phyloP scores from a whole-genome alignment of 2,797 vertebrate species.

The Molossus alvarezi region DNA sequence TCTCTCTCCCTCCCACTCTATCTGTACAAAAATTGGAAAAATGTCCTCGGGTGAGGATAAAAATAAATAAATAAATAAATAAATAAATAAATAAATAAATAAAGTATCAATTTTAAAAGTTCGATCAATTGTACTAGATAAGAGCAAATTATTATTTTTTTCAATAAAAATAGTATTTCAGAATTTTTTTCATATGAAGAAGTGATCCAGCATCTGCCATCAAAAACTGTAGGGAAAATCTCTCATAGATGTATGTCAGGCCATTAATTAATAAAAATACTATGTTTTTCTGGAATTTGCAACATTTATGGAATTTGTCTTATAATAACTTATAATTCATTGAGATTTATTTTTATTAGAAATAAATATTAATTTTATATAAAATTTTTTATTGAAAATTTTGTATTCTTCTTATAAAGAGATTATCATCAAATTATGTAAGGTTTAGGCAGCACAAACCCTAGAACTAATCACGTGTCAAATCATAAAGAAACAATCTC shows the following conservation, averaged over 20 bases:
- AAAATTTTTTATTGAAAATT: background rate
- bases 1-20: too few species aligned
- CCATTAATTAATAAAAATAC: background rate
- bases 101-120: background rate
- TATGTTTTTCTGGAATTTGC: background rate
- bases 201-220: background rate
- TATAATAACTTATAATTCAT: background rate
- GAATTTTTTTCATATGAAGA: background rate
- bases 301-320: background rate
- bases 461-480: background rate
- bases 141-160: background rate
- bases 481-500: background rate
- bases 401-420: background rate
- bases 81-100: too few species aligned
- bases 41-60: too few species aligned
- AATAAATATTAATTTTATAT: background rate
- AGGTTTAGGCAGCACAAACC: background rate
- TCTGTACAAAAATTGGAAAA: too few species aligned
- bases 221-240: background rate
- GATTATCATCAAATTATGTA: background rate
- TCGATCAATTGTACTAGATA: background rate
- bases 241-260: background rate
- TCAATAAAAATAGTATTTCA: background rate
- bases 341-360: background rate
- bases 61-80: too few species aligned